These are phyloP conservation scores for Propithecus deckenii DNA, from an alignment of 2,797 vertebrate species.

Conservation along the genomic window DNA sequence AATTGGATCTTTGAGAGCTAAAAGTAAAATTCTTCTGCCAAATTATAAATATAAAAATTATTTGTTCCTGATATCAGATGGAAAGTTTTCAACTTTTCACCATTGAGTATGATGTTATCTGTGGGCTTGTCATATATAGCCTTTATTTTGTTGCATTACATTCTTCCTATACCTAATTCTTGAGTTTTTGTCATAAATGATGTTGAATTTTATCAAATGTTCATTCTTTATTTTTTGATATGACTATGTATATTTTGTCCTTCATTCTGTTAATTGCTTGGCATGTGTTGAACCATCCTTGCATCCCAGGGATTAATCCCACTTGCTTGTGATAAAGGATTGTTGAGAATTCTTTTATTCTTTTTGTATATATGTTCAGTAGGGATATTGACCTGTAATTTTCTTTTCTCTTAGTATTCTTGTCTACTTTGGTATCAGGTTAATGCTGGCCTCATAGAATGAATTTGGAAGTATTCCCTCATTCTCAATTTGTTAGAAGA, in stretches of 20 bases:
- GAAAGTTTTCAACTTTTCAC: background rate
- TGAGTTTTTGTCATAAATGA: background rate
- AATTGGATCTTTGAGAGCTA: background rate
- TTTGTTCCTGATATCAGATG: background rate
- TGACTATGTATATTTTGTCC: background rate
- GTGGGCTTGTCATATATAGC: background rate
- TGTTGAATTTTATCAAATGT: background rate
- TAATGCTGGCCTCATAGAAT: background rate
- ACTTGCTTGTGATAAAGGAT: background rate
- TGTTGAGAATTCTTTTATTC: background rate
- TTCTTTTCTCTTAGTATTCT: background rate
- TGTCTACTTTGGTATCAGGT: too few species aligned
- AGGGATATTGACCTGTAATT: background rate
- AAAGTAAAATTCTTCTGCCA: background rate
- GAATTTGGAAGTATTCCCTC: background rate
- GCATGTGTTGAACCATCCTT: background rate
- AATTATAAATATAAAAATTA: background rate
- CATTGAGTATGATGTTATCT: background rate
- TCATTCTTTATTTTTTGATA: background rate
- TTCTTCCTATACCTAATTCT: background rate
- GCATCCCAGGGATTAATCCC: background rate
- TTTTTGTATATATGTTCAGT: background rate
- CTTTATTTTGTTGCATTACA: accelerated
- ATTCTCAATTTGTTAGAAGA: background rate
- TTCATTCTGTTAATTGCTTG: background rate